These are phyloP conservation scores for Drosophila santomea DNA, from an alignment of 1,140 invertebrate species.

Conservation along the genomic window DNA sequence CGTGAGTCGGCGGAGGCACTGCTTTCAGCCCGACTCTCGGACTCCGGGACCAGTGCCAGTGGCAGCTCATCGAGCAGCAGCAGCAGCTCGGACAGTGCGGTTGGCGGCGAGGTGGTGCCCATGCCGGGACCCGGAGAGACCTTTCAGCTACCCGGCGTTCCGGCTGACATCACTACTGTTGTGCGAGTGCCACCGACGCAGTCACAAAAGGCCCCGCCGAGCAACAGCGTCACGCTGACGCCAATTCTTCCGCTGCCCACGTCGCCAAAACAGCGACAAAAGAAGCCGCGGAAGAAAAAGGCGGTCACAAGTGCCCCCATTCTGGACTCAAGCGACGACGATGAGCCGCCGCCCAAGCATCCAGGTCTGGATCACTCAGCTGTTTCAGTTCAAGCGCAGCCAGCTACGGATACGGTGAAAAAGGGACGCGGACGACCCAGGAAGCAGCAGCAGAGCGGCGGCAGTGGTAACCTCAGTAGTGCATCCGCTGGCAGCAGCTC, in stretches of 20 bases:
- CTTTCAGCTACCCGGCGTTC: conserved; percentile 73
- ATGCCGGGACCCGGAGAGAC: conserved; percentile 64
- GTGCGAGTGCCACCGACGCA: conserved; percentile 41
- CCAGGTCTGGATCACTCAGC: conserved; percentile 33
- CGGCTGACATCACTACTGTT: conserved; percentile 71
- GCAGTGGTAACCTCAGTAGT: conserved; percentile 55
- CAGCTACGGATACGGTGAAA: conserved; percentile 40
- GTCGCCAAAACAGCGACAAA: conserved; percentile 62
- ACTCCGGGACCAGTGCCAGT: conserved; percentile 49
- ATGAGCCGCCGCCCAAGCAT: conserved; percentile 60
- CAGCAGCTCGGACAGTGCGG: conserved; percentile 58
- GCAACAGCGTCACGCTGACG: conserved; percentile 63
- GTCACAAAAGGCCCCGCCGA: conserved; percentile 49
- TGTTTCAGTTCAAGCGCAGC: conserved; percentile 16
- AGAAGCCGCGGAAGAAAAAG: conserved; percentile 72
- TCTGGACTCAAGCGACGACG: conserved; percentile 78
- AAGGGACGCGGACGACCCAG: conserved; percentile 77
- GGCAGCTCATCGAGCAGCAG: conserved; percentile 50
- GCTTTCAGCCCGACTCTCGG: conserved; percentile 44
- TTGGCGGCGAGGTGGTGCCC: conserved; percentile 50
- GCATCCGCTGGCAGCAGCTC: conserved; percentile 54
- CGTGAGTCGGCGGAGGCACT: conserved; percentile 42
- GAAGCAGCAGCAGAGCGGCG: conserved; percentile 56
- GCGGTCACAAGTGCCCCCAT: conserved; percentile 29
- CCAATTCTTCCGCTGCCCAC: conserved; percentile 65